These are phyloP conservation scores for Chiloscyllium punctatum DNA, from an alignment of 2,797 vertebrate genomes.

Conservation along the genomic window DNA sequence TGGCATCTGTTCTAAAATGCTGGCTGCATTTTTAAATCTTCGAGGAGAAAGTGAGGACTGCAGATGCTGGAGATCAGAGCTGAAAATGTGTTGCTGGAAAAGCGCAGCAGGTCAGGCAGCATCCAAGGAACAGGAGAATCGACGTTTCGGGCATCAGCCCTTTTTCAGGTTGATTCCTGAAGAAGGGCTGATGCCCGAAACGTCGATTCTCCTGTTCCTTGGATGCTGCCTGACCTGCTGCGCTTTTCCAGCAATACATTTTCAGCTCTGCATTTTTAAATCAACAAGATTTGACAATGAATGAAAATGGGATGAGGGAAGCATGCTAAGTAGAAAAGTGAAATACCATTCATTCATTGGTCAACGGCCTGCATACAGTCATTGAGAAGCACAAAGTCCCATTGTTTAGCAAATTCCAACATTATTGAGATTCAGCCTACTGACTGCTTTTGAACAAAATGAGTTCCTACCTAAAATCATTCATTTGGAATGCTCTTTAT, in stretches of 20 bases:
- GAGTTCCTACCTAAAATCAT: not conserved
- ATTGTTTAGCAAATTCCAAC: constrained; percentile 1
- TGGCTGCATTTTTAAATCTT: not conserved
- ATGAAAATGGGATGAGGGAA: constrained; percentile 11
- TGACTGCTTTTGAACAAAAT: not conserved
- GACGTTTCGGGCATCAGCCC: too few species aligned
- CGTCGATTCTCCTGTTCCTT: too few species aligned
- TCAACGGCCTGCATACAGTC: not conserved
- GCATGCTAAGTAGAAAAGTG: not conserved
- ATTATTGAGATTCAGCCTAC: not conserved
- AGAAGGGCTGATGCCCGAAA: too few species aligned
- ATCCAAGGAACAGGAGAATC: too few species aligned
- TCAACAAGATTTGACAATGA: not conserved
- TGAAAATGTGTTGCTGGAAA: too few species aligned
- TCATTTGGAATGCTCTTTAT: not conserved
- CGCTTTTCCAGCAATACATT: too few species aligned
- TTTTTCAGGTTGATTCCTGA: too few species aligned
- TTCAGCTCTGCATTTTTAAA: not conserved
- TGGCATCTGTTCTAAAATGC: not conserved
- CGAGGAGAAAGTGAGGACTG: too few species aligned
- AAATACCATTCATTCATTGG: not conserved
- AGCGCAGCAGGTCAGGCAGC: too few species aligned
- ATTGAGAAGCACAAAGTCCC: not conserved
- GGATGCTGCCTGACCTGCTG: too few species aligned
- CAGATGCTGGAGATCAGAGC: too few species aligned